Evolutionary conservation across 2,888 invertebrate species (phyloP).

Genomic region (Drosophila mimica): DNA sequence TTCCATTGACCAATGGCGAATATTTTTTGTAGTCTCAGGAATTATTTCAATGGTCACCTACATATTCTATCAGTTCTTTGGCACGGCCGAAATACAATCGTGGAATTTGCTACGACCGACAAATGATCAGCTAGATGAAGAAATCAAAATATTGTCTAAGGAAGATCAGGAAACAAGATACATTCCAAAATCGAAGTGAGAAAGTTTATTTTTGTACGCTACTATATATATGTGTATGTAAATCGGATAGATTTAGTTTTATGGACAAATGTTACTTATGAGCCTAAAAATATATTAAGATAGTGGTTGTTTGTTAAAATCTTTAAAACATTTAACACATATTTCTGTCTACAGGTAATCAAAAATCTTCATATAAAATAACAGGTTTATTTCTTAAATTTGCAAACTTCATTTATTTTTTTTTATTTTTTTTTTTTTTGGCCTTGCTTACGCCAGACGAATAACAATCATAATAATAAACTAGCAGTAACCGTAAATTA

Average conservation of each 20-base stretch:
- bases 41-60: conserved; percentile 88
- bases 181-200: conserved; percentile 38
- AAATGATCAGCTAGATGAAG: conserved; percentile 23
- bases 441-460: neutral
- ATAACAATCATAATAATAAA: conserved; percentile 8
- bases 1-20: conserved; percentile 87
- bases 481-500: conserved; percentile 11
- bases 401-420: neutral
- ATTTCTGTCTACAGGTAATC: neutral
- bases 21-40: conserved; percentile 88
- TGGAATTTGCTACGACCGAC: conserved; percentile 75
- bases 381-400: conserved; percentile 1
- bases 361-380: neutral
- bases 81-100: conserved; percentile 87
- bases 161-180: conserved; percentile 18
- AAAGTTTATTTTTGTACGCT: conserved; percentile 11
- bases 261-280: conserved; percentile 20
- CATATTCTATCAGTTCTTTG: conserved; percentile 88
- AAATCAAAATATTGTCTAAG: conserved; percentile 35
- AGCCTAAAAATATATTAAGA: conserved; percentile 18
- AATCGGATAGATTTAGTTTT: conserved; percentile 7
- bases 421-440: neutral
- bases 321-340: neutral
- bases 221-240: conserved; percentile 3
- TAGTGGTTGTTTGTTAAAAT: conserved; percentile 14